Percentiles rank a stretch among this genome's conserved stretches.
Evolutionary conservation across 1,140 invertebrate genomes (phyloP).

Genomic region (Cylas formicarius): DNA sequence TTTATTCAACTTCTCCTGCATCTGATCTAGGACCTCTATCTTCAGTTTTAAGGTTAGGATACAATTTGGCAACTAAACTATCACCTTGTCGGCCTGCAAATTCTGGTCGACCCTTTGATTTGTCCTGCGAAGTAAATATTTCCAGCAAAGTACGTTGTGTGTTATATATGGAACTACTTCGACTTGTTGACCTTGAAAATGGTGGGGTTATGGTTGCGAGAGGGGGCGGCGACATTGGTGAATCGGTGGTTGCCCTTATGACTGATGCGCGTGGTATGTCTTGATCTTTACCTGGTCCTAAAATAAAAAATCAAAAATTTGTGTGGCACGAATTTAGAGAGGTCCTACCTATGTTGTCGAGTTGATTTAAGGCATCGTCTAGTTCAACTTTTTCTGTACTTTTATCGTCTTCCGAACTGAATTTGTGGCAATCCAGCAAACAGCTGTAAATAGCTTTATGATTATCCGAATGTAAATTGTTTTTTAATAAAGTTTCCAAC

Average conservation of each 20-base stretch:
- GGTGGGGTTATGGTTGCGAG: conserved; percentile 39
- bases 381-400: conserved; percentile 57
- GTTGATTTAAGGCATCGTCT: conserved; percentile 32
- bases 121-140: conserved; percentile 52
- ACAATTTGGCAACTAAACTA: conserved; percentile 63
- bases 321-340: not conserved
- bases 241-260: conserved; percentile 72
- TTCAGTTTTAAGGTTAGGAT: conserved; percentile 61
- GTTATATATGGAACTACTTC: conserved; percentile 32
- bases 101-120: conserved; percentile 55
- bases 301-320: conserved; percentile 11
- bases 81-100: conserved; percentile 70
- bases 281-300: conserved; percentile 29
- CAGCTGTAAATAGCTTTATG: conserved; percentile 79
- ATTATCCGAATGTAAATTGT: conserved; percentile 57
- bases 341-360: conserved; percentile 28
- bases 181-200: conserved; percentile 24
- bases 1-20: conserved; percentile 36
- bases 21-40: conserved; percentile 30
- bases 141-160: conserved; percentile 55
- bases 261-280: conserved; percentile 55
- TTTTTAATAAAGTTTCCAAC: conserved; percentile 74
- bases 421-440: conserved; percentile 70
- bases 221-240: conserved; percentile 68
- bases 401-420: conserved; percentile 46